Evolutionary conservation across 2,888 invertebrate species (phyloP).

Genomic region (Aphidoletes aphidimyza): DNA sequence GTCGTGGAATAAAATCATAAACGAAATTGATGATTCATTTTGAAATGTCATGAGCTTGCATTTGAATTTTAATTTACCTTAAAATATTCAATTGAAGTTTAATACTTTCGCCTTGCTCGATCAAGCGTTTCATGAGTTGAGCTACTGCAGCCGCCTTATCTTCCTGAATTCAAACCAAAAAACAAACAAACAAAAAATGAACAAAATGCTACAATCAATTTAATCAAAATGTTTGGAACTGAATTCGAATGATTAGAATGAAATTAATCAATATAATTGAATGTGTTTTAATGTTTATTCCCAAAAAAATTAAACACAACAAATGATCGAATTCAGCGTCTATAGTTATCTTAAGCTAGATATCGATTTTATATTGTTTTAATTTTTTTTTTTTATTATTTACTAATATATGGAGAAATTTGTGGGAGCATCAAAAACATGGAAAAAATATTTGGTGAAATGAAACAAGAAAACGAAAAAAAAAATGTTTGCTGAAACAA

Average conservation of each 20-base stretch:
- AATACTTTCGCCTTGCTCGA: conserved; percentile 58
- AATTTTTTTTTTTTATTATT: too few species aligned
- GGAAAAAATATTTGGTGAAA: not conserved
- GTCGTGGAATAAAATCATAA: not conserved
- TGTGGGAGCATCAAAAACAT: too few species aligned
- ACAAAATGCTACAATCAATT: too few species aligned
- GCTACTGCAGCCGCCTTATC: conserved; percentile 53
- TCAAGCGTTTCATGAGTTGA: conserved; percentile 57
- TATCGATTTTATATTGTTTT: too few species aligned
- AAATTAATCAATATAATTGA: not conserved
- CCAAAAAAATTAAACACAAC: too few species aligned
- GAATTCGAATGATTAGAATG: not conserved
- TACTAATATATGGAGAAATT: too few species aligned
- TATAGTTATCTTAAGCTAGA: too few species aligned
- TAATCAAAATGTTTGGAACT: not conserved
- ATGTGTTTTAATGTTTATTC: too few species aligned
- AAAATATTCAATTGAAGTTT: conserved; percentile 57
- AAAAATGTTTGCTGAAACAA: not conserved
- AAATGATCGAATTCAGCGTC: too few species aligned
- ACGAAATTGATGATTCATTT: not conserved
- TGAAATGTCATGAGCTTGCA: not conserved
- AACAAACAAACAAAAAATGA: not conserved
- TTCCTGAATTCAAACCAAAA: not conserved
- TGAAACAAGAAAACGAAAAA: not conserved
- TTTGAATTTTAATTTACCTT: conserved; percentile 50